These are phyloP conservation scores for Tenebrosternarchus preto DNA, from an alignment of 2,113 vertebrate species.

Conservation along the genomic window DNA sequence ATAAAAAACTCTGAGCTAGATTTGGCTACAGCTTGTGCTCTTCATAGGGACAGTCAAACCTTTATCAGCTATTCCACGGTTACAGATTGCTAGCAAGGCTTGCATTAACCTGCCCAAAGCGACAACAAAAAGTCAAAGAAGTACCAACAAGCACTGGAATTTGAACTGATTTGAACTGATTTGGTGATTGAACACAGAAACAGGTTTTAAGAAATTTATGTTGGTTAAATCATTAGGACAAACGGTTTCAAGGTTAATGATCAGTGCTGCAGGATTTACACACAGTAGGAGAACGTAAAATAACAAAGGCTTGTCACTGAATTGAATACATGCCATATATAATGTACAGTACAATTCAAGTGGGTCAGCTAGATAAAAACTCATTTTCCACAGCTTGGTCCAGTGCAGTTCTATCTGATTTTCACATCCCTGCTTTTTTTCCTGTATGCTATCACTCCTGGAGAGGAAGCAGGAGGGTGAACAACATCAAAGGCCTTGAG, in stretches of 20 bases:
- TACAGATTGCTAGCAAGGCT: not conserved
- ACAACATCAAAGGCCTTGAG: constrained; percentile 37
- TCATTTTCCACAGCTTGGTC: not conserved
- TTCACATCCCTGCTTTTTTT: not conserved
- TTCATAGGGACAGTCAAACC: too few relatives aligned
- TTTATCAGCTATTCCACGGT: too few relatives aligned
- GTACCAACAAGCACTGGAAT: not conserved
- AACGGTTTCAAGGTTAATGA: constrained; percentile 12
- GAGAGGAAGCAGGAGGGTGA: constrained; percentile 29
- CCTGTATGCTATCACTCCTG: constrained; percentile 14
- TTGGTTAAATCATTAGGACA: constrained; percentile 14
- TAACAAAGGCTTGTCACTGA: not conserved
- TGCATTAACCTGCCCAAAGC: not conserved
- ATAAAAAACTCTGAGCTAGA: too few relatives aligned
- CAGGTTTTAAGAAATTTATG: not conserved
- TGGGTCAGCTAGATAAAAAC: not conserved
- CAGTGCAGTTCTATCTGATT: not conserved
- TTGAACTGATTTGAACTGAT: not conserved
- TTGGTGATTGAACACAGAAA: not conserved
- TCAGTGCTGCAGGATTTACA: not conserved
- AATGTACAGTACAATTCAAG: not conserved
- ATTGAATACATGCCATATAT: not conserved
- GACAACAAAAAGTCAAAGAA: not conserved
- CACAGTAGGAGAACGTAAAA: not conserved
- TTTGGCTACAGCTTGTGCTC: too few relatives aligned